Percentiles rank a stretch among this genome's conserved stretches.
These are phyloP conservation scores for Phyllotreta cruciferae DNA, from an alignment of 2,888 invertebrate species.

Conservation along the genomic window DNA sequence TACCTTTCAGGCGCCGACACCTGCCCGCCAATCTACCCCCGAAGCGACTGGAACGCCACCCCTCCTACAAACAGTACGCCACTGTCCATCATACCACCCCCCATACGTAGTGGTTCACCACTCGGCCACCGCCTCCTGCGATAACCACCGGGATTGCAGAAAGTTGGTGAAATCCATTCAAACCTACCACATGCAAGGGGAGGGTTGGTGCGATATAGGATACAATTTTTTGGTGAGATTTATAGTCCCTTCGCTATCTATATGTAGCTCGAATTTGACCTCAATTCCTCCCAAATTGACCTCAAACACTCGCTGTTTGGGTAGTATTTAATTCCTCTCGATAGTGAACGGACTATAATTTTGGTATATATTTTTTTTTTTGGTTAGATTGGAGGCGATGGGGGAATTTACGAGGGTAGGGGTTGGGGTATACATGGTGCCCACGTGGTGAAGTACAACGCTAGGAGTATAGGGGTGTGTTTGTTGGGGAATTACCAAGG, in stretches of 20 bases:
- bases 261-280: too few relatives aligned
- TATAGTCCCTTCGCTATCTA: too few relatives aligned
- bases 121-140: constrained; percentile 56
- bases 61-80: constrained; percentile 45
- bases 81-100: constrained; percentile 52
- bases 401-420: constrained; percentile 69
- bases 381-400: constrained; percentile 67
- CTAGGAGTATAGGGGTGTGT: constrained; percentile 67
- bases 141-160: constrained; percentile 54
- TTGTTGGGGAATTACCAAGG: constrained; percentile 63
- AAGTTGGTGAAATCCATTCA: constrained; percentile 57
- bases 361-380: constrained; percentile 10
- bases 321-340: too few relatives aligned
- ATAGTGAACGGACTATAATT: too few relatives aligned
- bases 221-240: constrained; percentile 58
- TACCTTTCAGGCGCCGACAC: constrained; percentile 20
- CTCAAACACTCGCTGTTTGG: too few relatives aligned
- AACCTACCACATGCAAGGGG: constrained; percentile 50
- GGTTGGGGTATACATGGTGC: constrained; percentile 70
- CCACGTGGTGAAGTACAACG: constrained; percentile 68
- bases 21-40: constrained; percentile 52
- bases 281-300: too few relatives aligned
- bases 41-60: constrained; percentile 59
- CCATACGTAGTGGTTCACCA: constrained; percentile 60
- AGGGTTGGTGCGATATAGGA: constrained; percentile 53